Evolutionary conservation across 2,888 invertebrate genomes (phyloP), one percentile per base, ranked within the genome.

Genomic region (Tenthredo distinguenda): DNA sequence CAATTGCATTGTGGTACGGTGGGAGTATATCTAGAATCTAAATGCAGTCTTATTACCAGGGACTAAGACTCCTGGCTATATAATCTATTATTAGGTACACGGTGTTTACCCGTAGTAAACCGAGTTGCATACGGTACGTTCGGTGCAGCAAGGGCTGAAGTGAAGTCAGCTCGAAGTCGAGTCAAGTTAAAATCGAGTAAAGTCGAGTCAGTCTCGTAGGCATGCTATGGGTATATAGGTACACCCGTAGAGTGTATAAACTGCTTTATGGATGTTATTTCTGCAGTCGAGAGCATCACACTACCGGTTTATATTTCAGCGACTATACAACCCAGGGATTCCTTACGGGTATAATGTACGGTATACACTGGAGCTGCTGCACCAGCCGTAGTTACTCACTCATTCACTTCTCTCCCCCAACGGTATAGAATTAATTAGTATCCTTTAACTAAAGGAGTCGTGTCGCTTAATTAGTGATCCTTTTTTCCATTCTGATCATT

Each of bases 201-300:
- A 55, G 55, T 55, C n/a, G n/a, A 55, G 55, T n/a, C 55, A 47
- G 47, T 47, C 12, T 47, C 4, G 47, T 47, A 47, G 47, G 47
- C 15, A 47, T 15, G 12, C 12, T 47, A 47, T 15, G 1, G 47
- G 47, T 15, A 4, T 47, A 47, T 47, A 62, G 43, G 58, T 26
- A 34, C 18, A 34, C 12, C n/a, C 37, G 47, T 26, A 21, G 77
- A 85, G 68, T 86, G 85, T 85, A 86, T 83, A 50, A 87, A 84
- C 83, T 68, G 86, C 83, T 86, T 87, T 86, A 86, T 86, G 86
- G 86, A 86, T 87, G 87, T 87, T 87, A 87, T 87, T 87, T 87
- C 84, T 87, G 85, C 86, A 40, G 34, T 50, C 47, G 47, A 72
- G 58, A 37, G 71, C 37, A n/a, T 34, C n/a, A 71, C 37, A 71